Evolutionary conservation across 2,113 vertebrate genomes (phyloP), one percentile per base, ranked within the genome.

Genomic region (Xyliphius kryptos): DNA sequence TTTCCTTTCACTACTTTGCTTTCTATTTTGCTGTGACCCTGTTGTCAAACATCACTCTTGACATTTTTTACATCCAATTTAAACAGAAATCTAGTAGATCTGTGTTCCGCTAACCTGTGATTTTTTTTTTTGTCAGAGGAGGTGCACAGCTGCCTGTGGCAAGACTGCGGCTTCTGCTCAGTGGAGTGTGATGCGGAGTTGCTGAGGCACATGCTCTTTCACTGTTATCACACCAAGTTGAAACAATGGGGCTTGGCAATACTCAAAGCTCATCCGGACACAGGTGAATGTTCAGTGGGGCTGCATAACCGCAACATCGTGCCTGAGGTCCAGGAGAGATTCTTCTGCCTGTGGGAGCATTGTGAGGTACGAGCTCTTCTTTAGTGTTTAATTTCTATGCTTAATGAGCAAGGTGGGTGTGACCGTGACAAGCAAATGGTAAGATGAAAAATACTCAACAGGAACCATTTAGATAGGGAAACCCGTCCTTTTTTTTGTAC

Each of bases 141-240:
- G 68, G 91, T 94, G 3, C 87, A 83, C 71, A 83, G 82, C 41
- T 99, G 96, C 60, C 75, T 92, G 61, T 99, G 96, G 95, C 89
- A 83, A 74, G 92, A 90, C 1, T 95, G 96, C 13, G 95, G 95
- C 2, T 99, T 96, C 82, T 95, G 89, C 64, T 90, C 92, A 2
- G 81, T 87, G 5, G 92, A 92, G 48, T 87, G 76, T 41, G 78
- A 87, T 0, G 79, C 80, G 0, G 95, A 97, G 74, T 72, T 98
- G 36, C 65, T 84, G 17, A 87, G 94, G 60, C 96, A 98, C 0
- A 80, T 97, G 15, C 93, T 91, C 72, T 98, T 97, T 77, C 96
- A 99, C 80, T 97, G 92, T 80, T 99, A 97, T 81, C 96, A 99
- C 76, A 93, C 90, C n/a, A 99, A 97, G 80, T 82, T 99, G 58